Conservation (phyloP, 2,888 invertebrate genomes). For the Podotricha telesiphe region DNA sequence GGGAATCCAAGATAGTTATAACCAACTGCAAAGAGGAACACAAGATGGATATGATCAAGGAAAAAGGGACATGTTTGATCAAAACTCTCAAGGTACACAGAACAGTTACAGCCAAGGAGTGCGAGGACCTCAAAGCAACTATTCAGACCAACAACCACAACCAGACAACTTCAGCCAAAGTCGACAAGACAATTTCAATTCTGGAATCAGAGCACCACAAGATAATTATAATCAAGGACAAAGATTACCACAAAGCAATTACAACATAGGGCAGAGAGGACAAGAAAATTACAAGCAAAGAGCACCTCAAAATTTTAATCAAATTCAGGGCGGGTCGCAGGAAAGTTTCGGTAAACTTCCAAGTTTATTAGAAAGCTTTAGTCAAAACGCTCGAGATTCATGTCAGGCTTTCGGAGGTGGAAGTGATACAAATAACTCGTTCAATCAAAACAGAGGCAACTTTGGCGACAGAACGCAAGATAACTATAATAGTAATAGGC, state of each 20-base stretch:
- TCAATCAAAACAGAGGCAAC: slow-evolving; percentile 54
- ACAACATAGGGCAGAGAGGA: slow-evolving; percentile 10
- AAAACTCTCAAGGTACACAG: slow-evolving; percentile 22
- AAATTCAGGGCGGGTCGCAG: not conserved
- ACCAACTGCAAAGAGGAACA: slow-evolving; percentile 16
- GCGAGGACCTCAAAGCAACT: slow-evolving; percentile 14
- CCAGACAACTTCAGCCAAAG: slow-evolving; percentile 26
- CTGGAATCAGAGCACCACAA: slow-evolving; percentile 13
- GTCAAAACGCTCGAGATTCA: slow-evolving; percentile 35
- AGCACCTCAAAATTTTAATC: slow-evolving; percentile 10
- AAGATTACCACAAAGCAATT: slow-evolving; percentile 7
- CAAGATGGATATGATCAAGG: slow-evolving; percentile 31
- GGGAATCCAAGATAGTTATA: slow-evolving; percentile 29
- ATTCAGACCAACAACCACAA: not conserved
- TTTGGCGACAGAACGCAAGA: slow-evolving; percentile 56
- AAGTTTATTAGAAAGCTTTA: slow-evolving; percentile 27
- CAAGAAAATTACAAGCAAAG: slow-evolving; percentile 18
- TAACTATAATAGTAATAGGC: slow-evolving; percentile 40
- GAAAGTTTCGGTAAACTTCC: slow-evolving; percentile 18
- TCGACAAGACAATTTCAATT: slow-evolving; percentile 22
- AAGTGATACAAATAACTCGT: slow-evolving; percentile 39
- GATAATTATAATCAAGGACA: slow-evolving; percentile 30
- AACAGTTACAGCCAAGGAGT: slow-evolving; percentile 19
- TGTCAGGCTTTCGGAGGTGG: slow-evolving; percentile 39
- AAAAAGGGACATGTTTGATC: slow-evolving; percentile 32